Conservation (phyloP, 1,140 invertebrate species). For the Radopholus similis region DNA sequence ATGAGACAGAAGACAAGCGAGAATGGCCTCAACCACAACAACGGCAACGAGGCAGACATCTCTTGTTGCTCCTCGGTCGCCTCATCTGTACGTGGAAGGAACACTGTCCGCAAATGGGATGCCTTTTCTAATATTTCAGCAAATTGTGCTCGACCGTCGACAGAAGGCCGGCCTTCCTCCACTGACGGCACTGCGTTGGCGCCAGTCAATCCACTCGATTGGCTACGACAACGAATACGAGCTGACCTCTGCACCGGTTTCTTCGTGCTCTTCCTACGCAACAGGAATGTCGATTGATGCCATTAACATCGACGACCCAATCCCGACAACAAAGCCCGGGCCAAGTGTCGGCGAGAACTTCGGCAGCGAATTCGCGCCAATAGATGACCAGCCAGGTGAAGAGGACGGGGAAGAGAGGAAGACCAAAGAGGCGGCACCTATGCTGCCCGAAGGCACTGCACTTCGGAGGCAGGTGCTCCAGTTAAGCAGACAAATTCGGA, state of each 20-base stretch:
- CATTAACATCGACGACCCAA: neutral
- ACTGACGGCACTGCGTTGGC: conserved; percentile 22
- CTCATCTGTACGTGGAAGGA: conserved; percentile 28
- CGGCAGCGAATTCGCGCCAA: conserved; percentile 12
- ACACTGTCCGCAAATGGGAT: neutral
- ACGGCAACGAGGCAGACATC: conserved; percentile 37
- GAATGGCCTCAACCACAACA: neutral
- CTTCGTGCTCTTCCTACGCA: conserved; percentile 2
- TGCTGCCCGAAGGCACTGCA: neutral
- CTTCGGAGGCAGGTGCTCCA: conserved; percentile 4
- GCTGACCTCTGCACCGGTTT: conserved; percentile 10
- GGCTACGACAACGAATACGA: conserved; percentile 44
- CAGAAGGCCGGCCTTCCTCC: neutral
- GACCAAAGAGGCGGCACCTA: neutral
- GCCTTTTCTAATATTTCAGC: neutral
- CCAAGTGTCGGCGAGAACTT: conserved; percentile 26
- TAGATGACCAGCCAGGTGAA: conserved; percentile 22
- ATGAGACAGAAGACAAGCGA: neutral
- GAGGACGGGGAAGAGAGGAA: conserved; percentile 8
- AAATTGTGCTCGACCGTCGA: neutral
- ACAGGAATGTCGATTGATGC: neutral
- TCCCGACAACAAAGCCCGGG: neutral
- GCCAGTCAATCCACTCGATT: conserved; percentile 37
- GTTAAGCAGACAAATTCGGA: conserved; percentile 26
- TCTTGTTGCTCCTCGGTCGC: conserved; percentile 36